A percentile compares a stretch with the other conserved stretches of the same genome.
Conservation (phyloP, 2,797 vertebrate species). For the Ciconia nigra region DNA sequence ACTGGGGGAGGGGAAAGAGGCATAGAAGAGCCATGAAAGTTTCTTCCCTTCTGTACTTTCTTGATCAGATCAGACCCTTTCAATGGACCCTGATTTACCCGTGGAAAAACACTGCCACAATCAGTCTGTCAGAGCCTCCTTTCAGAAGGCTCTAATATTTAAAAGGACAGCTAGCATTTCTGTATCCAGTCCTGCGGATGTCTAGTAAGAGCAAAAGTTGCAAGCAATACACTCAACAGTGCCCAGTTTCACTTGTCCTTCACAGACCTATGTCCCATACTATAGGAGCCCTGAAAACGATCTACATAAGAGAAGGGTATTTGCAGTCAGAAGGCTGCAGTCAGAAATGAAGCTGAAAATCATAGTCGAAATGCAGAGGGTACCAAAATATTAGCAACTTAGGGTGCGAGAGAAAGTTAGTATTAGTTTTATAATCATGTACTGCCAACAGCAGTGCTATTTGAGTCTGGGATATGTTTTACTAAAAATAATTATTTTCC, state of each 20-base stretch:
- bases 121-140: not conserved
- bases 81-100: not conserved
- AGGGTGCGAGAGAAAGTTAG: not conserved
- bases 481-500: not conserved
- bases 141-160: not conserved
- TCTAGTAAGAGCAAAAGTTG: not conserved
- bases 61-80: not conserved
- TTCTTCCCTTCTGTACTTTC: not conserved
- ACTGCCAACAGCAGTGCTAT: not conserved
- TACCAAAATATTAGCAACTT: not conserved
- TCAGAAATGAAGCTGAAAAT: not conserved
- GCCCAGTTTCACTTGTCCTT: not conserved
- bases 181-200: not conserved
- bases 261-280: not conserved
- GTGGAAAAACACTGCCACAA: not conserved
- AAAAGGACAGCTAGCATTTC: not conserved
- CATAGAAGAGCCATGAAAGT: not conserved
- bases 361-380: not conserved
- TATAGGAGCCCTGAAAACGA: not conserved
- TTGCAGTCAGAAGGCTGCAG: not conserved
- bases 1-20: not conserved
- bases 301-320: not conserved
- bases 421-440: not conserved
- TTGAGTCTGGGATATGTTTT: not conserved
- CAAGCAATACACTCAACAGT: not conserved